Evolutionary conservation across 2,797 vertebrate genomes (phyloP).

Genomic region (Anniella stebbinsi): DNA sequence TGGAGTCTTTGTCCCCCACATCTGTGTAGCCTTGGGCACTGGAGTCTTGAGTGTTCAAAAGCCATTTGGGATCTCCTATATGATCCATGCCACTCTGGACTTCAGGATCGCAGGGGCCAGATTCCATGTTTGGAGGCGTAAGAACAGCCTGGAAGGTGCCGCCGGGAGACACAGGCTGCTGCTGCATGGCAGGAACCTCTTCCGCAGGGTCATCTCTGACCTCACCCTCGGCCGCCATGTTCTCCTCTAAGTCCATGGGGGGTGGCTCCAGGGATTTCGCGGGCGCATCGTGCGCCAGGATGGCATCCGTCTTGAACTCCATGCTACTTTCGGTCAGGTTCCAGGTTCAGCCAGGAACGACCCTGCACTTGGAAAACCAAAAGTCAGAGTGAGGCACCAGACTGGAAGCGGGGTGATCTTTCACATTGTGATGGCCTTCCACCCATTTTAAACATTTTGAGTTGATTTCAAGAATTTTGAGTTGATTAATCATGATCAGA

Average conservation of each 20-base stretch:
- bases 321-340: slow-evolving; percentile 29
- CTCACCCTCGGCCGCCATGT: rapidly evolving
- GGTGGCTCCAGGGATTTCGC: slow-evolving; percentile 31
- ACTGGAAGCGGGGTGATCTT: too few relatives aligned
- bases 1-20: rapidly evolving
- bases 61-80: background rate
- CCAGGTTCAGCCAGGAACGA: rapidly evolving
- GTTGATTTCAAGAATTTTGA: too few relatives aligned
- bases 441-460: too few relatives aligned
- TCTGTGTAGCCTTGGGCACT: rapidly evolving
- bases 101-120: background rate
- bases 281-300: rapidly evolving
- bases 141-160: background rate
- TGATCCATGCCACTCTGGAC: background rate
- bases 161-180: rapidly evolving
- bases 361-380: background rate
- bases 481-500: too few relatives aligned
- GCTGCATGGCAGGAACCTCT: rapidly evolving
- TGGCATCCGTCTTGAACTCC: slow-evolving; percentile 46
- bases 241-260: slow-evolving; percentile 70
- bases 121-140: background rate
- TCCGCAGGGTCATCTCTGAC: rapidly evolving
- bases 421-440: too few relatives aligned
- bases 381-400: background rate
- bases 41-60: background rate